Percentiles rank a stretch among this genome's conserved stretches.
Conservation (phyloP, 2,797 vertebrate species). For the Liasis olivaceus region DNA sequence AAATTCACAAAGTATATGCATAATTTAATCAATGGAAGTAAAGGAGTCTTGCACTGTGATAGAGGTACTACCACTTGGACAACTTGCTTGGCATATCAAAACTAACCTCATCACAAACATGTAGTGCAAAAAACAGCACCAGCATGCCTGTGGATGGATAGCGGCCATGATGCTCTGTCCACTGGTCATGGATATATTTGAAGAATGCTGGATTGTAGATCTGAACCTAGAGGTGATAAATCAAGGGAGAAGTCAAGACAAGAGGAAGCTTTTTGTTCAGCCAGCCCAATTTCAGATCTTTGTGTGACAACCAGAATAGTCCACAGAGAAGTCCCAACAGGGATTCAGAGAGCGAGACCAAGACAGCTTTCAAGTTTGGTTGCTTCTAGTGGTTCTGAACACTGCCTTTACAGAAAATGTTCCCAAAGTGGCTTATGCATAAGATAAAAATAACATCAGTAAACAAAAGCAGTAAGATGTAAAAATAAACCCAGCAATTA, state of each 20-base stretch:
- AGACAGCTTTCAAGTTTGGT: not conserved
- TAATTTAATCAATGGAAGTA: not conserved
- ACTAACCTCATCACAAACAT: slow-evolving; percentile 94
- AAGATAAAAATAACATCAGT: not conserved
- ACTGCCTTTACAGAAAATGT: not conserved
- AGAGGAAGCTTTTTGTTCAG: not conserved
- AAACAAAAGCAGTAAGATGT: not conserved
- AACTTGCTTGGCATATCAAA: not conserved
- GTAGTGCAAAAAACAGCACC: slow-evolving; percentile 96
- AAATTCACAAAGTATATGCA: not conserved
- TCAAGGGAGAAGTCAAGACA: not conserved
- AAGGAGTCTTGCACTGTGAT: not conserved
- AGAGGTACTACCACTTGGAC: not conserved
- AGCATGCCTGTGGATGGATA: slow-evolving; percentile 99
- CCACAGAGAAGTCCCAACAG: not conserved
- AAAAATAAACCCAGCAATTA: not conserved
- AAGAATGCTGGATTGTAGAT: slow-evolving; percentile 99
- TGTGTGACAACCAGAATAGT: not conserved
- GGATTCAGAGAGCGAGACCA: not conserved
- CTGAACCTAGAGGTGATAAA: slow-evolving; percentile 82
- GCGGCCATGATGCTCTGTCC: slow-evolving; percentile 93
- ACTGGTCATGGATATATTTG: slow-evolving; percentile 97
- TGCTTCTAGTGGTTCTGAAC: not conserved
- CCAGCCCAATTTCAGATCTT: not conserved
- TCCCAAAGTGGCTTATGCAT: not conserved